phyloP scores from a whole-genome alignment of 2,113 vertebrate genomes.

The rat (Rattus norvegicus) region DNA sequence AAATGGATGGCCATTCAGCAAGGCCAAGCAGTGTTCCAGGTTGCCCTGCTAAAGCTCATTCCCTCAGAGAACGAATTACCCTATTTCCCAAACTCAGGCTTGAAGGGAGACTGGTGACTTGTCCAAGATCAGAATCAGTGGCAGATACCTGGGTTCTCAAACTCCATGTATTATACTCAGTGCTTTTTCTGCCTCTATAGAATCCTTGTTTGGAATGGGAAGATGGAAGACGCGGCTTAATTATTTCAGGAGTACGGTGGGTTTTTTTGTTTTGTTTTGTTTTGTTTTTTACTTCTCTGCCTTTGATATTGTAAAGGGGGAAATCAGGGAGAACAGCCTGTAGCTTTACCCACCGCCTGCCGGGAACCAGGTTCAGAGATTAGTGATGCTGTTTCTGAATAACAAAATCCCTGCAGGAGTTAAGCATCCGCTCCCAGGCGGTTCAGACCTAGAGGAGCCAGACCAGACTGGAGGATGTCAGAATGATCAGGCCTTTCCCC shows the following conservation, averaged over 20 bases:
- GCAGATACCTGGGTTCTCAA: constrained; percentile 4
- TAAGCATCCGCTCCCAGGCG: not conserved
- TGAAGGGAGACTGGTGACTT: not conserved
- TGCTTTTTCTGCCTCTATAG: not conserved
- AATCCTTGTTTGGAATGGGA: not conserved
- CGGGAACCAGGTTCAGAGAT: not conserved
- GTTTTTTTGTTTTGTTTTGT: too few species aligned
- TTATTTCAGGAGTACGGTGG: not conserved
- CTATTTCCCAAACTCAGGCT: not conserved
- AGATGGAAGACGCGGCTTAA: not conserved
- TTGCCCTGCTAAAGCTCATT: too few species aligned
- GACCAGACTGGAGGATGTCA: constrained; percentile 64
- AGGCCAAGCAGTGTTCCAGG: not conserved
- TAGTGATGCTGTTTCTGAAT: not conserved
- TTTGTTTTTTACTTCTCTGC: not conserved
- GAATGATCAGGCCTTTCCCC: constrained; percentile 46
- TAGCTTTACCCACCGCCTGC: not conserved
- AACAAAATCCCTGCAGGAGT: constrained; percentile 57
- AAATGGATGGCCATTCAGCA: not conserved
- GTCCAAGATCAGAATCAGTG: not conserved
- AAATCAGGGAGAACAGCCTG: not conserved
- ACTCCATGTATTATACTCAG: not conserved
- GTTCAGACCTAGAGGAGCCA: constrained; percentile 65
- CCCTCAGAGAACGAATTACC: not conserved
- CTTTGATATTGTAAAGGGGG: not conserved